Conservation (phyloP, 2,797 vertebrate genomes). For the Sylvilagus floridanus region DNA sequence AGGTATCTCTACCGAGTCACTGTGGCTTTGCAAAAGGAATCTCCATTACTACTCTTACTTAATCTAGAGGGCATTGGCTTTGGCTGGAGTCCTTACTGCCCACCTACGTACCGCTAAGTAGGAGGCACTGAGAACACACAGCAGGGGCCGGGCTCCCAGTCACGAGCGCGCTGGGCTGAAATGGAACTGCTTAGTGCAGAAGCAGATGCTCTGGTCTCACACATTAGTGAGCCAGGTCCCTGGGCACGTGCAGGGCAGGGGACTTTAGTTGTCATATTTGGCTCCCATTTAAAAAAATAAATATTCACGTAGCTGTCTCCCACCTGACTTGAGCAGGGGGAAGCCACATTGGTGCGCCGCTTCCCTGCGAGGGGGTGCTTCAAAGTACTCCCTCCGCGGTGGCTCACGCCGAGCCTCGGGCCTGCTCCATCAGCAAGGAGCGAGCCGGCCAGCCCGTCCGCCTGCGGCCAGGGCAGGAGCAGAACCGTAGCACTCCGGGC, state of each 20-base stretch:
- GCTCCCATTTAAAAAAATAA: not conserved
- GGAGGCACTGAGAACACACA: constrained; percentile 4
- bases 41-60: not conserved
- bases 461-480: too few relatives aligned
- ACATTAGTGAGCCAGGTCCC: not conserved
- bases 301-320: not conserved
- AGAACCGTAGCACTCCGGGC: not conserved
- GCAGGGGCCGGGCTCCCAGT: not conserved
- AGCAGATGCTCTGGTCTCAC: not conserved
- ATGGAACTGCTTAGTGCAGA: not conserved
- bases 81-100: not conserved
- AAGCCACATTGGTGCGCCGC: fast-evolving
- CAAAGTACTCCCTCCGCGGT: too few relatives aligned
- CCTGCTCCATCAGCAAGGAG: too few relatives aligned
- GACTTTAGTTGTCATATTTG: fast-evolving
- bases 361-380: not conserved
- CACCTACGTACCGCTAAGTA: not conserved
- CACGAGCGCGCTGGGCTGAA: not conserved
- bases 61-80: not conserved
- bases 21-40: not conserved
- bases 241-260: fast-evolving
- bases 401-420: too few relatives aligned
- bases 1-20: not conserved
- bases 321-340: too few relatives aligned
- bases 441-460: too few relatives aligned